Evolutionary conservation across 2,113 vertebrate genomes (phyloP), one percentile per base, ranked within the genome.

Genomic region (Nothobranchius kuhntae): DNA sequence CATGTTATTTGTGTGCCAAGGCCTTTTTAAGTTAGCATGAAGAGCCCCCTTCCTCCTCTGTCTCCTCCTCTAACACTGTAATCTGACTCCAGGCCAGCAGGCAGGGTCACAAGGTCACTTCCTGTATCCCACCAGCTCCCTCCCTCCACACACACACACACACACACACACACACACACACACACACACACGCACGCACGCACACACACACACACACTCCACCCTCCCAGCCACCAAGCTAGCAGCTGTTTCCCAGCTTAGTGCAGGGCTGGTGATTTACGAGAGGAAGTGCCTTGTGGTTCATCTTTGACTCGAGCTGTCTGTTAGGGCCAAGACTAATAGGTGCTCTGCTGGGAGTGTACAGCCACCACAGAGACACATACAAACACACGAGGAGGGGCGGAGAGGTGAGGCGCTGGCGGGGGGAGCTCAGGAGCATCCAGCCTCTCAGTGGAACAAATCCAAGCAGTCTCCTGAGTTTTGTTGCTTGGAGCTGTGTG

Each of bases 71-170:
- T 30, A 48, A 85, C 67, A 81, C 40, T 57, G 87, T 75, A 89
- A 89, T 71, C 47, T 65, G 86, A 91, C 75, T 82, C 86, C 65
- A 92, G 94, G 95, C 93, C 95, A 95, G 94, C 94, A 94, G 94
- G 93, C 89, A 75, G 91, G 96, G 96, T 97, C 94, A 94, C 92
- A 93, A 94, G 96, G 96, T 96, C 94, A 95, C 90, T 97, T 99
- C 96, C 96, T 97, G 93, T 88, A 60, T 93, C 92, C 85, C 81
- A 84, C 78, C 74, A 71, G 68, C 61, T 79, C 72, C 53, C 88
- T 72, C 69, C 69, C 81, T 81, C 77, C 74, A 24, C 7, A 4
- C 21, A 1, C 30, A 3, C 30, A 3, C 30, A 3, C 30, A 3
- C 10, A 0, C 12, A 1, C 47, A 21, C 74, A 24, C 7, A 4